These are phyloP conservation scores for Gryllus bimaculatus DNA, from an alignment of 1,140 invertebrate species.

Conservation along the genomic window DNA sequence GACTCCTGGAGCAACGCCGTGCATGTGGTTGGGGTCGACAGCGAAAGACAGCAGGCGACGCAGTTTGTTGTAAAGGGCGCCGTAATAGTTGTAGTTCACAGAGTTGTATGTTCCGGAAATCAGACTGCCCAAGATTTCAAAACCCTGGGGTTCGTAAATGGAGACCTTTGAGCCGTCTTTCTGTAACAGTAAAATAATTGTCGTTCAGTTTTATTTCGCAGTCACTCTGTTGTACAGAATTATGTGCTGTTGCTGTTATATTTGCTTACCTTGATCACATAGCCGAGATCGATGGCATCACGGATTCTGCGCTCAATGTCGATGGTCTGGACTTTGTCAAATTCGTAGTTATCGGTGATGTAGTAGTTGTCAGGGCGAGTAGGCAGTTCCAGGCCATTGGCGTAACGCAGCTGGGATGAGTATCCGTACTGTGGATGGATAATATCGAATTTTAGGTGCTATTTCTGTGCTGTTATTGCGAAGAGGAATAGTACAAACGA, in stretches of 20 bases:
- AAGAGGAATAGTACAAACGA: neutral
- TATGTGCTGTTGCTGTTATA: neutral
- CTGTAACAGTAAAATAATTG: neutral
- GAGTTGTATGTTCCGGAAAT: constrained; percentile 44
- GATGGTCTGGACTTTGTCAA: constrained; percentile 42
- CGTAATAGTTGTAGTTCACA: constrained; percentile 37
- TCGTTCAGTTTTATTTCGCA: too few species aligned
- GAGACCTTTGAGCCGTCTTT: neutral
- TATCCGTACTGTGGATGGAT: constrained; percentile 46
- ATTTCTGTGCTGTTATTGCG: neutral
- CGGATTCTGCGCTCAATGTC: constrained; percentile 49
- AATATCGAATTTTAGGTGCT: neutral
- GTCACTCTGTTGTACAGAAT: neutral
- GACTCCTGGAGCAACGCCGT: constrained; percentile 25
- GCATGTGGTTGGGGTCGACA: constrained; percentile 33
- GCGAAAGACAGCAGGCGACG: constrained; percentile 34
- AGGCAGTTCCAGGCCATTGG: constrained; percentile 55
- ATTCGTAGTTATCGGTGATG: constrained; percentile 23
- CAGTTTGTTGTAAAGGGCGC: constrained; percentile 33
- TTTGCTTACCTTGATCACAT: constrained; percentile 37
- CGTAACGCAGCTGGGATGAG: constrained; percentile 50
- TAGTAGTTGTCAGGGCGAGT: constrained; percentile 38
- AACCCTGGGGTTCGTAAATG: constrained; percentile 26
- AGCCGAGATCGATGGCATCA: constrained; percentile 51
- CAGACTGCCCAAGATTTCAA: constrained; percentile 41